phyloP scores from a whole-genome alignment of 1,140 invertebrate species.

The Tetramorium alpestre region DNA sequence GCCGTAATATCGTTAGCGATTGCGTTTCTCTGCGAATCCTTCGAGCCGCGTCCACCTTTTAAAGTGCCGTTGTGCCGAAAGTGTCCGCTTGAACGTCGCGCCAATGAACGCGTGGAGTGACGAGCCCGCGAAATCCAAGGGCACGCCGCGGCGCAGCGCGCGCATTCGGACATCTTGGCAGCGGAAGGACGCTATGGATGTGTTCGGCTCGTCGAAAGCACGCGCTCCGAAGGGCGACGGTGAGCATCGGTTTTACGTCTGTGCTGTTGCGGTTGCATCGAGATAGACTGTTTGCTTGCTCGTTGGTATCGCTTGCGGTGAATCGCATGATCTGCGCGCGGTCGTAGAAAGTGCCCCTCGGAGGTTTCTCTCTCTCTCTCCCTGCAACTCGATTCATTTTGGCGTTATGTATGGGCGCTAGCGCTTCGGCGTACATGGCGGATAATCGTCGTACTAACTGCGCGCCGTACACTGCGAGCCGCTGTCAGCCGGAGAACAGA shows the following conservation, averaged over 20 bases:
- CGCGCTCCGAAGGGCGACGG: conserved; percentile 81
- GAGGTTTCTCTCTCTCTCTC: background rate
- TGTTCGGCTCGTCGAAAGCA: conserved; percentile 82
- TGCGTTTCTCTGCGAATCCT: background rate
- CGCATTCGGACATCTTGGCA: conserved; percentile 42
- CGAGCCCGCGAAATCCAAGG: conserved; percentile 81
- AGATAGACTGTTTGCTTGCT: conserved; percentile 60
- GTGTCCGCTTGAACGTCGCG: background rate
- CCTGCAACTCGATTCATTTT: conserved; percentile 54
- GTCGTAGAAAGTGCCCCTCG: conserved; percentile 39
- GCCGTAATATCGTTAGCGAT: background rate
- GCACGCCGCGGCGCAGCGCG: conserved; percentile 75
- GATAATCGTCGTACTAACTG: conserved; percentile 61
- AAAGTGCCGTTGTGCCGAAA: no score
- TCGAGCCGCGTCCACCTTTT: no score
- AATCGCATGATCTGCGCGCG: conserved; percentile 68
- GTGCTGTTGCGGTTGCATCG: background rate
- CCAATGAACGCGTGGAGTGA: conserved; percentile 70
- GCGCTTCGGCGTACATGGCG: conserved; percentile 63
- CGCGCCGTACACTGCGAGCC: conserved; percentile 17
- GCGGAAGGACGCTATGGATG: conserved; percentile 82
- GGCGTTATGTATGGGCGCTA: conserved; percentile 38
- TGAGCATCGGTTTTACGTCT: conserved; percentile 74
- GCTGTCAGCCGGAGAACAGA: background rate
- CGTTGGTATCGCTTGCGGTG: conserved; percentile 67